Conservation (phyloP, 2,113 vertebrate genomes). For the Castor canadensis region DNA sequence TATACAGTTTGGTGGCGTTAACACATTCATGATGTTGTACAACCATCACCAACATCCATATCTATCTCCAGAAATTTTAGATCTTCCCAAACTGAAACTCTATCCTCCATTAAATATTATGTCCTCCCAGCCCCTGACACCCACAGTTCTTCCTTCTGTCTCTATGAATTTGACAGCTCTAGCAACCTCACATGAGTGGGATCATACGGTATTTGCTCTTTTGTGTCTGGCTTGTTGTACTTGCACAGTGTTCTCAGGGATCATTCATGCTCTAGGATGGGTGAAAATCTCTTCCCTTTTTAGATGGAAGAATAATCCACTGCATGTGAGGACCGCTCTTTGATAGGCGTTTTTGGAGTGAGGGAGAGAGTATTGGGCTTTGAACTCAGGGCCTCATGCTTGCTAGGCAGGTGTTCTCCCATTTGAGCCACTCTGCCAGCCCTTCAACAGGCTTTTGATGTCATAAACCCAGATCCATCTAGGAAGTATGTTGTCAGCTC, state of each 20-base stretch:
- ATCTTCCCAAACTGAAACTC: neutral
- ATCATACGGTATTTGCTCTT: fast-evolving
- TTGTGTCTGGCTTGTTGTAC: neutral
- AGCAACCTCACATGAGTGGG: neutral
- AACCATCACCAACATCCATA: neutral
- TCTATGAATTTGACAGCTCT: neutral
- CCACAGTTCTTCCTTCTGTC: neutral
- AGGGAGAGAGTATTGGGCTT: too few relatives aligned
- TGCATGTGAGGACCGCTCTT: fast-evolving
- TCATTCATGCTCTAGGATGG: fast-evolving
- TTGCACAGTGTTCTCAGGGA: neutral
- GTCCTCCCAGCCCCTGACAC: neutral
- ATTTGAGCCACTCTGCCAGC: too few relatives aligned
- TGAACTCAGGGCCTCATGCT: too few relatives aligned
- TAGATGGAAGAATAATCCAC: fast-evolving
- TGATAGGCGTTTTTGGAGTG: too few relatives aligned
- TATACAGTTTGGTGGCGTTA: neutral
- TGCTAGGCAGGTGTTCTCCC: too few relatives aligned
- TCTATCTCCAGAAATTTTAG: too few relatives aligned
- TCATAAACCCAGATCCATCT: too few relatives aligned
- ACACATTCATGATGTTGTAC: neutral
- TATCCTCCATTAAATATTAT: too few relatives aligned
- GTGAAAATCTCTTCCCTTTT: too few relatives aligned
- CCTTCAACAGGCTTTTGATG: neutral
- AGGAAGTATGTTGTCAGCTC: neutral